phyloP scores from a whole-genome alignment of 2,797 vertebrate species.

The Phyllotis vaccarum region DNA sequence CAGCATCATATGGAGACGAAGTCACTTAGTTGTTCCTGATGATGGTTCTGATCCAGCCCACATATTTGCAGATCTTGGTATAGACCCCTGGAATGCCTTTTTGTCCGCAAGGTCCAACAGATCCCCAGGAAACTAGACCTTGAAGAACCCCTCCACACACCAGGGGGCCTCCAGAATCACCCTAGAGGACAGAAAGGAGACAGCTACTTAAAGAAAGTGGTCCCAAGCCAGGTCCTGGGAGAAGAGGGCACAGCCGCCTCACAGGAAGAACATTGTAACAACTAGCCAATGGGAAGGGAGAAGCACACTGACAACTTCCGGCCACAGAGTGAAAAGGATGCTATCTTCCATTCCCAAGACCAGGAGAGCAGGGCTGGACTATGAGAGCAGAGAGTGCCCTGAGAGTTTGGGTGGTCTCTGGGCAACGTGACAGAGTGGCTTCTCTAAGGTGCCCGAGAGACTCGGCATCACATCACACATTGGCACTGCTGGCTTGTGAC shows the following conservation, averaged over 20 bases:
- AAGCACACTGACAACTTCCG: background rate
- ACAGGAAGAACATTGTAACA: background rate
- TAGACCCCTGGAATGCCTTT: slow-evolving; percentile 81
- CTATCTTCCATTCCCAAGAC: background rate
- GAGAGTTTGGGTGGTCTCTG: background rate
- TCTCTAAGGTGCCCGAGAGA: background rate
- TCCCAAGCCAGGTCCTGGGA: background rate
- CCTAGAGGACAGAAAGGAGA: slow-evolving; percentile 72
- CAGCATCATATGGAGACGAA: too few species aligned
- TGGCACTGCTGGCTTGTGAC: background rate
- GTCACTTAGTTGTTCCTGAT: slow-evolving; percentile 56
- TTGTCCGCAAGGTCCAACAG: slow-evolving; percentile 80
- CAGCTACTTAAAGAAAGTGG: background rate
- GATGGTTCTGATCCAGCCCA: slow-evolving; percentile 72
- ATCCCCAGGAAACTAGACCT: slow-evolving; percentile 84
- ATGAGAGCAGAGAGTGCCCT: background rate
- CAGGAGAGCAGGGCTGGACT: background rate
- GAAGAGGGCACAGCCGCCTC: background rate
- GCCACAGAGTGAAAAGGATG: background rate
- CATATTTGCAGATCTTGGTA: slow-evolving; percentile 82
- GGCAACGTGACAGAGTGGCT: background rate
- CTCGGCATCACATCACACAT: background rate
- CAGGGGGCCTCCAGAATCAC: slow-evolving; percentile 84
- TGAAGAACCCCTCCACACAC: slow-evolving; percentile 79
- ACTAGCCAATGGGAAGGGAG: background rate